Evolutionary conservation across 2,888 invertebrate genomes (phyloP), one percentile per base, ranked within the genome.

Genomic region (Drosophila incognita): DNA sequence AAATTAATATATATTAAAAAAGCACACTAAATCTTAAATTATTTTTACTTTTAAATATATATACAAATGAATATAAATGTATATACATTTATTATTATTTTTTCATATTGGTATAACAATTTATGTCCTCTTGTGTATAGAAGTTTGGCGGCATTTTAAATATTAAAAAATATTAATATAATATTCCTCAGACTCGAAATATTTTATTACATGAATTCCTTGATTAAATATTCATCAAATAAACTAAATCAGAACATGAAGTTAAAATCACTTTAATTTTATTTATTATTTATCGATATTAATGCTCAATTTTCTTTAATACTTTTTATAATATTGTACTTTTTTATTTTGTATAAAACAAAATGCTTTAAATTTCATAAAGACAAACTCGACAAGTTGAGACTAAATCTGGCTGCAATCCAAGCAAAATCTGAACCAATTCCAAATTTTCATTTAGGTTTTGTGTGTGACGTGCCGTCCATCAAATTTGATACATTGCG

Each of bases 401-500:
- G 5, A 18, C 49, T 27, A 5, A 49, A 27, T 24, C 24, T 24
- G 35, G 6, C 18, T 35, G 15, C 24, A 18, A 24, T 11, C 2
- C n/a, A 35, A 33, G 58, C 46, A 33, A 61, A 33, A 21, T 2
- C 2, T 27, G 6, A 36, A 24, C 13, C 21, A 64, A 64, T 62
- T 27, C 21, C 35, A 8, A 35, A 36, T 27, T 7, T 27, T 36
- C 24, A 36, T 54, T 36, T 36, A 8, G 24, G 27, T 24, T 48
- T 31, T 11, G 18, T 13, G 13, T 64, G 24, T n/a, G 36, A 13
- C 11, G 15, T 33, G 49, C 1, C 38, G 21, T 65, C 49, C 33
- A 65, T 65, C 64, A 65, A 40, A 49, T 11, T n/a, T 8, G 21
- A 18, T 31, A 18, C n/a, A 18, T 15, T 15, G n/a, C 5, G n/a